Evolutionary conservation across 2,797 vertebrate species (phyloP).

Genomic region (Phylloscopus collybita): DNA sequence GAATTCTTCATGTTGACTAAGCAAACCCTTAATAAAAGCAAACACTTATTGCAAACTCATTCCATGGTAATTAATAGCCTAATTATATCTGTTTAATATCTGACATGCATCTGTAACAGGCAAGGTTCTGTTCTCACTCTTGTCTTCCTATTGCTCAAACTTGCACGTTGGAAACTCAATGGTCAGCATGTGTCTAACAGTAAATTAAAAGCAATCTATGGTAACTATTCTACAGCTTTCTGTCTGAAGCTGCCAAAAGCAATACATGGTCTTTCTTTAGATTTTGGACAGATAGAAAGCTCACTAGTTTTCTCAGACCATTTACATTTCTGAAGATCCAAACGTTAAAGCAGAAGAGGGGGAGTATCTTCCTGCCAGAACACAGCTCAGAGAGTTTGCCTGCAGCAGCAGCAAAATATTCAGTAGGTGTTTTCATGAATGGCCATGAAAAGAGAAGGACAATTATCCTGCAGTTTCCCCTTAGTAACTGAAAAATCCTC

Average conservation of each 20-base stretch:
- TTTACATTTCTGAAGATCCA: conserved; percentile 10
- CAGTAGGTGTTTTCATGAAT: conserved; percentile 51
- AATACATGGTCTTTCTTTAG: background rate
- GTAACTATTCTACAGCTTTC: background rate
- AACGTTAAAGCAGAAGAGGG: background rate
- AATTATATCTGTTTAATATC: background rate
- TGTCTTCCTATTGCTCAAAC: background rate
- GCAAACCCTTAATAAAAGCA: background rate
- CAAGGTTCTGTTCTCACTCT: background rate
- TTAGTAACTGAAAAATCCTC: background rate
- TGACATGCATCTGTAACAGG: background rate
- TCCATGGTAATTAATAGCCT: background rate
- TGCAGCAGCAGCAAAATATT: conserved; percentile 13
- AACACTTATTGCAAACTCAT: background rate
- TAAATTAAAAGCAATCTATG: background rate
- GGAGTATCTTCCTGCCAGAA: background rate
- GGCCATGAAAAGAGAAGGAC: conserved; percentile 36
- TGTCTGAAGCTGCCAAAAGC: background rate
- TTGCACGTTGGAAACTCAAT: background rate
- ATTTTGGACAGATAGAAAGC: background rate
- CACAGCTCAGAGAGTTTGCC: background rate
- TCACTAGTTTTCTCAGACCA: background rate
- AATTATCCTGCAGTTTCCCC: background rate
- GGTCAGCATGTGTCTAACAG: background rate
- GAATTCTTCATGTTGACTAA: background rate